Conservation (phyloP, 2,888 invertebrate species). For the Chymomyza caudatula region DNA sequence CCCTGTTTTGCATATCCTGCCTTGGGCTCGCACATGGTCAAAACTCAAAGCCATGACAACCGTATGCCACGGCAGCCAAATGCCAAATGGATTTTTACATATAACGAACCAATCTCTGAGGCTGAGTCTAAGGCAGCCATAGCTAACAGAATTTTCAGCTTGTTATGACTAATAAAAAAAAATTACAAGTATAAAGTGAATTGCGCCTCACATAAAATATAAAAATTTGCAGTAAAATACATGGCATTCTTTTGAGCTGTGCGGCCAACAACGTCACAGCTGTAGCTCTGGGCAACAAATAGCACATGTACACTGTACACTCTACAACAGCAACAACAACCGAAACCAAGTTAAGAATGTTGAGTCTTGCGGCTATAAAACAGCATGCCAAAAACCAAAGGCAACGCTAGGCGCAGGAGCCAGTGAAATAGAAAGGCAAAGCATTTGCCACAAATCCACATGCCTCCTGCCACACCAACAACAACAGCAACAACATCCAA, state of each 20-base stretch:
- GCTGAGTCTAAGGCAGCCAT: neutral
- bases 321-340: neutral
- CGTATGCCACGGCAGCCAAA: neutral
- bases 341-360: slow-evolving; percentile 48
- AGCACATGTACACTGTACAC: neutral
- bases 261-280: neutral
- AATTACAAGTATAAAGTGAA: slow-evolving; percentile 4
- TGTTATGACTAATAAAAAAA: neutral
- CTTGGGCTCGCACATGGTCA: neutral
- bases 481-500: neutral
- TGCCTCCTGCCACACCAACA: neutral
- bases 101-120: neutral
- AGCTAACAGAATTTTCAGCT: neutral
- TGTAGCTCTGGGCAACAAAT: neutral
- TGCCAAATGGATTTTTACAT: neutral
- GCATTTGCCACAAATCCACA: neutral
- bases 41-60: neutral
- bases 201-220: slow-evolving; percentile 16
- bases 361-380: slow-evolving; percentile 64
- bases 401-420: neutral
- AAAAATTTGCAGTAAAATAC: slow-evolving; percentile 45
- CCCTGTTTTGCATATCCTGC: neutral
- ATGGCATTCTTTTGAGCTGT: slow-evolving; percentile 51
- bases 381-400: slow-evolving; percentile 57
- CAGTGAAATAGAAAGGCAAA: slow-evolving; percentile 28